Base-by-base conservation (phyloP, 1,140 invertebrate genomes). In the Bombyx mandarina region DNA sequence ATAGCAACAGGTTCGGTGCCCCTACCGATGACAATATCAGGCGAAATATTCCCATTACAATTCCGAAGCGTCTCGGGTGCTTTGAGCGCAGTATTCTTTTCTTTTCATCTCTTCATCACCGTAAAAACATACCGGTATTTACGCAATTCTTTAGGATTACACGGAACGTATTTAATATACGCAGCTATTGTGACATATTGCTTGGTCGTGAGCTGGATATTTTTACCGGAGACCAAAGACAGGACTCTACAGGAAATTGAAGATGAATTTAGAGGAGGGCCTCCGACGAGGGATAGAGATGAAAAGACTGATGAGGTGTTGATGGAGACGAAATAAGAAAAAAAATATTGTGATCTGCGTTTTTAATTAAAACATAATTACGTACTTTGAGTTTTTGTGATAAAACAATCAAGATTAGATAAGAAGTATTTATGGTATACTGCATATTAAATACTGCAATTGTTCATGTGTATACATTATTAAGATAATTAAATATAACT, bases 11-110 rank as follows among this genome's bases (percentile, higher is more conserved):
- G 54, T 42, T 56, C 54, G 12, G 6, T 56, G 10, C 46, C 54
- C 43, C 10, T 56, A 49, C 46, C 54, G 6, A 49, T 49, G 42
- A 45, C 49, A 10, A 48, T 56, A 42, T 56, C 54, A 4, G 54
- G 54, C 49, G 54, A 56, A 49, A 56, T 56, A 49, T 56, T 56
- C 26, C 54, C 54, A n/a, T 48, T 56, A 49, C 26, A 56, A 48
- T 49, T 35, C n/a, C 35, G 46, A 56, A 56, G 54, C 49, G 42
- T 56, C 35, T 43, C 54, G 3, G 43, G 54, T 7, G 54, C 46
- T 7, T 43, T 56, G 6, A 56, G 46, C 22, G 43, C 54, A 42
- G 10, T 56, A 12, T 49, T 56, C 9, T n/a, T 43, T 26, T 56
- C 43, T n/a, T 43, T 56, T 7, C 26, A 56, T 49, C 10, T 56